Conservation (phyloP, 2,113 vertebrate species). For the Hippolais icterina region DNA sequence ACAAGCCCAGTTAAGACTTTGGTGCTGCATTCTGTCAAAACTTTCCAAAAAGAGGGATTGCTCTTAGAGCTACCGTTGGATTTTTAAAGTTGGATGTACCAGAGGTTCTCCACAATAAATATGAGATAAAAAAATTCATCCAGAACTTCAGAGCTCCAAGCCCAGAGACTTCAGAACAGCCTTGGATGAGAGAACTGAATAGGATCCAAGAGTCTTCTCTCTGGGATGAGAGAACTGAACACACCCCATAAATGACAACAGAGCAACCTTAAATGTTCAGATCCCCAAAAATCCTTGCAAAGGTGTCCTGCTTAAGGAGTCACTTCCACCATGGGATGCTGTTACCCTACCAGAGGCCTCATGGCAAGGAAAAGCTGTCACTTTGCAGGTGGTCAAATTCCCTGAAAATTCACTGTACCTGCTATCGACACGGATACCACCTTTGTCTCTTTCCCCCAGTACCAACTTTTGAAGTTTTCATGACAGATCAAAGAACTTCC, state of each 20-base stretch:
- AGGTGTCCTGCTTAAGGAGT: not conserved
- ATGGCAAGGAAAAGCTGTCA: not conserved
- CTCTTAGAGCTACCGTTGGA: not conserved
- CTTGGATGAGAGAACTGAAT: not conserved
- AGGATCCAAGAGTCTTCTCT: not conserved
- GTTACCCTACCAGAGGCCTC: not conserved
- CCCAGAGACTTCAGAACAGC: not conserved
- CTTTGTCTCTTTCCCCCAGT: not conserved
- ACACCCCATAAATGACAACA: not conserved
- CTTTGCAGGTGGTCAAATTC: not conserved
- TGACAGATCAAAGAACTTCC: not conserved
- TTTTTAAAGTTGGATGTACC: not conserved
- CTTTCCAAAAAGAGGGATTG: not conserved
- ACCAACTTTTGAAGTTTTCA: not conserved
- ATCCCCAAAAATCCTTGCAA: not conserved
- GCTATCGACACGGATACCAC: rapidly evolving
- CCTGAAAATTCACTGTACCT: not conserved
- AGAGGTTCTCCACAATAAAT: not conserved
- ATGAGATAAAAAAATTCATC: not conserved
- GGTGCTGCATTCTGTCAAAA: not conserved
- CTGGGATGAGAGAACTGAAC: not conserved
- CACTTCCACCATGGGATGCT: rapidly evolving
- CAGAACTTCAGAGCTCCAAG: not conserved
- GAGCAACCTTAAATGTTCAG: not conserved
- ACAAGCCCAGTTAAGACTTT: not conserved